Percentiles rank a stretch among this genome's conserved stretches.
These are phyloP conservation scores for Puntigrus tetrazona DNA, from an alignment of 2,113 vertebrate species.

Conservation along the genomic window DNA sequence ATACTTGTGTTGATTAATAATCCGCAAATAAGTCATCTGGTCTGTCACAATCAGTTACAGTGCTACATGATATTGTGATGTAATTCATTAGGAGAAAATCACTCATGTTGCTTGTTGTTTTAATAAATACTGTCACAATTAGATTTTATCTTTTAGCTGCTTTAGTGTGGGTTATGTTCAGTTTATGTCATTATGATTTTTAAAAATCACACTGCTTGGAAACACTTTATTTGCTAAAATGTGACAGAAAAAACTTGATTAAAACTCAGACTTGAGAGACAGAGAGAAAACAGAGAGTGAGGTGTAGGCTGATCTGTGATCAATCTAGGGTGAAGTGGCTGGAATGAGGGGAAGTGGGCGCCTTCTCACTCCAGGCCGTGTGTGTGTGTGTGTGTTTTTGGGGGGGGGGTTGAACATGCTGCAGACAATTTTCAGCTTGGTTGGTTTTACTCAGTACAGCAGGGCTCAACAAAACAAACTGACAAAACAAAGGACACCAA, in stretches of 20 bases:
- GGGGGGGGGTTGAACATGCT: conserved; percentile 92
- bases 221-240: conserved; percentile 8
- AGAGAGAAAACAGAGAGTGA: conserved; percentile 47
- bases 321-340: conserved; percentile 77
- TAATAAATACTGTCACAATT: conserved; percentile 25
- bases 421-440: conserved; percentile 99
- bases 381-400: conserved; percentile 64
- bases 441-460: conserved; percentile 98
- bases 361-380: conserved; percentile 47
- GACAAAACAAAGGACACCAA: conserved; percentile 99
- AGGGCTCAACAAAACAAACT: conserved; percentile 97
- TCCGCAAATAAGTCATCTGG: background rate
- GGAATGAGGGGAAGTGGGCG: conserved; percentile 78
- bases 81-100: conserved; percentile 18
- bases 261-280: conserved; percentile 45
- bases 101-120: conserved; percentile 27
- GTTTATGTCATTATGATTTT: conserved; percentile 2
- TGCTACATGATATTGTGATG: background rate
- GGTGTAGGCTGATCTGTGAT: conserved; percentile 72
- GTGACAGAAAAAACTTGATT: conserved; percentile 34
- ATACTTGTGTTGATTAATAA: background rate
- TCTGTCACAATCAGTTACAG: background rate
- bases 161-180: conserved; percentile 23
- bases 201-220: background rate
- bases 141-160: conserved; percentile 61